phyloP scores from a whole-genome alignment of 2,113 vertebrate species.

The Murina feae region DNA sequence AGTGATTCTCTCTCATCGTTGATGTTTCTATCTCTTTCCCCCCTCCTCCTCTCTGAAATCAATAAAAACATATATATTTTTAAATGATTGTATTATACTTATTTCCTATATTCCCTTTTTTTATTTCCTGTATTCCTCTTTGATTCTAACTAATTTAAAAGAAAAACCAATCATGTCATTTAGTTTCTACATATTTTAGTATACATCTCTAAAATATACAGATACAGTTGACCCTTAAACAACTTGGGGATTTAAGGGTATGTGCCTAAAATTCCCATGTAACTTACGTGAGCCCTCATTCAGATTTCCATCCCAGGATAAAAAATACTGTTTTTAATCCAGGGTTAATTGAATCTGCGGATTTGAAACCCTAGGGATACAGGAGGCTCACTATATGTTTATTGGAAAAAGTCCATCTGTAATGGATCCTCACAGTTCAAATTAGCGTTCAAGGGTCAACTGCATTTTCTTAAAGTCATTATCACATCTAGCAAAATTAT shows the following conservation, averaged over 20 bases:
- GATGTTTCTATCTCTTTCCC: too few relatives aligned
- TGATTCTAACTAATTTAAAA: conserved; percentile 21
- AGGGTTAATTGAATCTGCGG: not conserved
- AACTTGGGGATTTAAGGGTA: not conserved
- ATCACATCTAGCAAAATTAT: not conserved
- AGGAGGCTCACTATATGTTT: not conserved
- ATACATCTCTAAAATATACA: not conserved
- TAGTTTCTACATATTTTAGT: not conserved
- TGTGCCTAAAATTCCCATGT: not conserved
- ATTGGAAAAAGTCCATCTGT: not conserved
- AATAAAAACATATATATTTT: too few relatives aligned
- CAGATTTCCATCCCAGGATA: not conserved
- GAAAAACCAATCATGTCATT: not conserved
- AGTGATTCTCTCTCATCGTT: too few relatives aligned
- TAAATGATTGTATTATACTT: not conserved
- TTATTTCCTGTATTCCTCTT: not conserved
- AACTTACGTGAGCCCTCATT: not conserved
- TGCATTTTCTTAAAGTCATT: not conserved
- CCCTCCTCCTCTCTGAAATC: too few relatives aligned
- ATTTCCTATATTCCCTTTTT: not conserved
- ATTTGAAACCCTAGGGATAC: not conserved
- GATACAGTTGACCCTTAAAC: not conserved
- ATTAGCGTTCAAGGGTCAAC: not conserved
- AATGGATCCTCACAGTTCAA: not conserved
- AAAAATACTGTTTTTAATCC: not conserved